Evolutionary conservation across 1,140 invertebrate genomes (phyloP).

Genomic region (Heliconius hewitsoni): DNA sequence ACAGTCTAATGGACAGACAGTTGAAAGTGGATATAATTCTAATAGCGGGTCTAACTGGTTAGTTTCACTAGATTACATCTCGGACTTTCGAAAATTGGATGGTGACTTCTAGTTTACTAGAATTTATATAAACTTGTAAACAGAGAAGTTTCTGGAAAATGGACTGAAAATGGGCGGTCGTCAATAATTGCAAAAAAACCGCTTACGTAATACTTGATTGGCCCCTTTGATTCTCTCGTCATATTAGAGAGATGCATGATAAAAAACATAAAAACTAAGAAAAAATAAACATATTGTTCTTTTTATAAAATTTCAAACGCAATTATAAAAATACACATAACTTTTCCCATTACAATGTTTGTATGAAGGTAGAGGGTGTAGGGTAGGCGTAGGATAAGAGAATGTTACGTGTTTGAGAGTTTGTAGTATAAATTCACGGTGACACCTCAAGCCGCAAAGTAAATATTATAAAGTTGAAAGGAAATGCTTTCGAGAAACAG

Average conservation of each 20-base stretch:
- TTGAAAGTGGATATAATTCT: neutral
- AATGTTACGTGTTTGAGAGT: conserved; percentile 14
- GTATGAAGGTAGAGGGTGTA: neutral
- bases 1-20: neutral
- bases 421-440: conserved; percentile 20
- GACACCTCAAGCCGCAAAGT: conserved; percentile 26
- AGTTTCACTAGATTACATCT: neutral
- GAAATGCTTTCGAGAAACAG: conserved; percentile 7
- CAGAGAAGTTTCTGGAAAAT: neutral
- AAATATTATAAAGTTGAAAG: conserved; percentile 25
- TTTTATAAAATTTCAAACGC: neutral
- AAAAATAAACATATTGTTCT: neutral
- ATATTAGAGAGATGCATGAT: no score
- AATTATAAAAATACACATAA: neutral
- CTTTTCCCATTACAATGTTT: neutral
- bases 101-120: neutral
- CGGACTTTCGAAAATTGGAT: neutral
- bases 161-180: no score
- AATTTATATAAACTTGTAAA: neutral
- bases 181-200: no score
- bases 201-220: no score
- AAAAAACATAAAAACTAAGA: neutral
- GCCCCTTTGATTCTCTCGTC: no score
- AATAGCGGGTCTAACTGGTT: neutral
- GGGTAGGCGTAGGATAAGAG: neutral